Percentiles rank a stretch among this genome's conserved stretches.
phyloP scores from a whole-genome alignment of 2,113 vertebrate genomes.

The Archocentrus centrarchus region DNA sequence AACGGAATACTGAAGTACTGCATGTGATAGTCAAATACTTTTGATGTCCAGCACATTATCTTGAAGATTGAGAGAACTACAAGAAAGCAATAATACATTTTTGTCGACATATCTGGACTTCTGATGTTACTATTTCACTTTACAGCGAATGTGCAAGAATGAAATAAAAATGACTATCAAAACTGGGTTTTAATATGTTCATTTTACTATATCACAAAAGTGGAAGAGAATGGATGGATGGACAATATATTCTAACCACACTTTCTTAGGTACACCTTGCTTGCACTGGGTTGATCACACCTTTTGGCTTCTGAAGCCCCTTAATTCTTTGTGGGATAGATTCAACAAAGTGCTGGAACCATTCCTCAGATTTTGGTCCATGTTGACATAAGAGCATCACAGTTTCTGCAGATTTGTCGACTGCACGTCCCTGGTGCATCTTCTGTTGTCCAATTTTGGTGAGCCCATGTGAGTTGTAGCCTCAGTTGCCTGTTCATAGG shows the following conservation, averaged over 20 bases:
- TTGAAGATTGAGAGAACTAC: neutral
- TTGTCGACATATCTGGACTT: slow-evolving; percentile 13
- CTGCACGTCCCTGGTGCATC: neutral
- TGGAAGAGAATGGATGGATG: no score
- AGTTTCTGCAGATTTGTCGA: neutral
- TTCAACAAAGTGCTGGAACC: neutral
- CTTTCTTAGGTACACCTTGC: neutral
- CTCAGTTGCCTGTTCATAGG: no score
- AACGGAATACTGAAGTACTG: slow-evolving; percentile 48
- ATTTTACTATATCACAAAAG: neutral
- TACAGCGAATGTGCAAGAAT: slow-evolving; percentile 13
- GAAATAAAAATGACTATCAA: slow-evolving; percentile 56
- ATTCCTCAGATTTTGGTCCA: neutral
- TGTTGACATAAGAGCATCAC: neutral
- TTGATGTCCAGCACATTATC: slow-evolving; percentile 25
- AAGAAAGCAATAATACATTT: neutral
- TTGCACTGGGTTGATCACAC: neutral
- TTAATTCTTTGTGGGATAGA: neutral
- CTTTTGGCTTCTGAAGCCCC: neutral
- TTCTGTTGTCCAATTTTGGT: no score
- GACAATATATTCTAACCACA: neutral
- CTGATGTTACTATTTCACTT: slow-evolving; percentile 1
- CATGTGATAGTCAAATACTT: slow-evolving; percentile 31
- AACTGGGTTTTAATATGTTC: neutral
- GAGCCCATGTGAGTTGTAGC: no score